Percentiles rank a stretch among this genome's conserved stretches.
Evolutionary conservation across 2,797 vertebrate genomes (phyloP).

Genomic region (Gallirallus australis): DNA sequence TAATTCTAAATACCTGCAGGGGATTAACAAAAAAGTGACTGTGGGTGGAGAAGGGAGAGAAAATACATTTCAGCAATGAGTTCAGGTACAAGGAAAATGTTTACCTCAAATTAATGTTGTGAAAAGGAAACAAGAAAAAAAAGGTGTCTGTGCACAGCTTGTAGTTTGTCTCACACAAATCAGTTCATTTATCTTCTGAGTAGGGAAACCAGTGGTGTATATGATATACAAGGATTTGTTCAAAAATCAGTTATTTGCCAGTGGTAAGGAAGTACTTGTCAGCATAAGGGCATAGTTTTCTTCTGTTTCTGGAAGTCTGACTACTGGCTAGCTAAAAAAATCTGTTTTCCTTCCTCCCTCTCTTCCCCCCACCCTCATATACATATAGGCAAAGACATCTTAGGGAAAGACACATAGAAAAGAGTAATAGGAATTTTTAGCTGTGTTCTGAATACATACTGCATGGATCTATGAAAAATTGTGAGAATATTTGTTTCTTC

Average conservation of each 20-base stretch:
- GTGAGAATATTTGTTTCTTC: neutral
- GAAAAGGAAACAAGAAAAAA: neutral
- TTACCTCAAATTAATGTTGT: conserved; percentile 43
- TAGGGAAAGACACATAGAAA: neutral
- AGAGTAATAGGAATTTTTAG: neutral
- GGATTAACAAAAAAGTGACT: conserved; percentile 53
- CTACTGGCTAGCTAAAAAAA: neutral
- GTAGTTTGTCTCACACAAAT: neutral
- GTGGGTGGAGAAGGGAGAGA: neutral
- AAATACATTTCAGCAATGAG: conserved; percentile 50
- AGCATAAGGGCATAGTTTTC: neutral
- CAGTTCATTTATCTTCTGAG: neutral
- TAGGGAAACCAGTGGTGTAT: neutral
- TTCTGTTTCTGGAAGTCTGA: neutral
- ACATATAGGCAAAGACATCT: too few relatives aligned
- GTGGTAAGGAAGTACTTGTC: neutral
- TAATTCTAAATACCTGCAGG: conserved; percentile 68
- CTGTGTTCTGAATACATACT: neutral
- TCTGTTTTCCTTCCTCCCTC: too few relatives aligned
- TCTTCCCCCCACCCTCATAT: too few relatives aligned
- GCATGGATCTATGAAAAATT: neutral
- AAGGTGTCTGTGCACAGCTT: neutral
- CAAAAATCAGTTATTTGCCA: neutral
- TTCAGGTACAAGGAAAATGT: conserved; percentile 51
- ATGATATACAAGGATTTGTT: neutral